Conservation (phyloP, 2,797 vertebrate species). For the Xenops minutus region DNA sequence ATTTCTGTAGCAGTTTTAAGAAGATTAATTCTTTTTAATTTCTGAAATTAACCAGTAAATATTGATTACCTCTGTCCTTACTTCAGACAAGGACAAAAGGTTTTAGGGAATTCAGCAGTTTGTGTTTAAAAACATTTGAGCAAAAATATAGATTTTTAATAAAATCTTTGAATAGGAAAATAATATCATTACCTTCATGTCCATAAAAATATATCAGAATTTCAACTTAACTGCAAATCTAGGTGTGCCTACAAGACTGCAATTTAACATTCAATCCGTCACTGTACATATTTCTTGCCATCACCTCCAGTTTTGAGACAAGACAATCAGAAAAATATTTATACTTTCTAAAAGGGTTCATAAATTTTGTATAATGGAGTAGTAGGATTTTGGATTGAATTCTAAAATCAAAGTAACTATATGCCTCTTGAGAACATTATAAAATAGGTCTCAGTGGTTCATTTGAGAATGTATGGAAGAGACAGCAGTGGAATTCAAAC, state of each 20-base stretch:
- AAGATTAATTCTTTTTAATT: neutral
- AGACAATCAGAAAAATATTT: neutral
- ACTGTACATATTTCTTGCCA: neutral
- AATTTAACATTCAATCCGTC: neutral
- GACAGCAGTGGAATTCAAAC: neutral
- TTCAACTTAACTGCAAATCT: neutral
- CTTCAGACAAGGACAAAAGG: neutral
- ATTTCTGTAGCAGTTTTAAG: neutral
- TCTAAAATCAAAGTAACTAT: neutral
- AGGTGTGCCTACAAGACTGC: neutral
- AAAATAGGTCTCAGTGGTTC: neutral
- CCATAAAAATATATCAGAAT: neutral
- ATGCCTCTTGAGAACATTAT: neutral
- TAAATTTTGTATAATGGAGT: neutral
- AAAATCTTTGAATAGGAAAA: neutral
- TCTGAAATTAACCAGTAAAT: neutral
- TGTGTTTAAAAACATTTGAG: neutral
- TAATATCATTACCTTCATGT: neutral
- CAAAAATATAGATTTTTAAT: neutral
- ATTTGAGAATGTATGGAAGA: neutral
- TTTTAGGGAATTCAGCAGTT: neutral
- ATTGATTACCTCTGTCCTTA: neutral
- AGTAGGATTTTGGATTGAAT: neutral
- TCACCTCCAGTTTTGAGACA: neutral
- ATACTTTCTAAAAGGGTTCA: neutral